Percentiles rank a stretch among this genome's conserved stretches.
Conservation (phyloP, 1,140 invertebrate species). For the Scaptomyza pallida region DNA sequence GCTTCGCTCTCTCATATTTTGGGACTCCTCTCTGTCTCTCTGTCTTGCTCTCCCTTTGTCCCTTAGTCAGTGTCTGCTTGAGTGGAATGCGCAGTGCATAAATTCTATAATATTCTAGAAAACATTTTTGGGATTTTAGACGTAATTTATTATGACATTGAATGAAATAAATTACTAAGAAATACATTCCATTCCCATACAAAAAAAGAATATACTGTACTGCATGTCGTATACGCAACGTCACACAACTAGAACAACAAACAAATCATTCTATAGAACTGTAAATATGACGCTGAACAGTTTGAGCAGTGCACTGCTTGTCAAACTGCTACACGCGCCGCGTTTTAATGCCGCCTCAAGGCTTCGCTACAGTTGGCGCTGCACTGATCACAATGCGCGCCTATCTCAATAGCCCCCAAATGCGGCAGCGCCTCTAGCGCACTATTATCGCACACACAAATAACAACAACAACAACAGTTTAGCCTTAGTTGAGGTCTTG, state of each 20-base stretch:
- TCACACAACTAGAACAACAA: not conserved
- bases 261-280: constrained; percentile 13
- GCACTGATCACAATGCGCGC: constrained; percentile 63
- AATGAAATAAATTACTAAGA: too few species aligned
- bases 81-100: constrained; percentile 4
- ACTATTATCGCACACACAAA: constrained; percentile 47
- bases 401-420: constrained; percentile 81
- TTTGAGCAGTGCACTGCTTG: constrained; percentile 31
- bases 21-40: too few species aligned
- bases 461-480: constrained; percentile 35
- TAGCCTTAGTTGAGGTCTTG: constrained; percentile 82
- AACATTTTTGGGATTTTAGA: too few species aligned
- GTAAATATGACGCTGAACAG: constrained; percentile 38
- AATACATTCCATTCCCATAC: too few species aligned
- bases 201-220: too few species aligned
- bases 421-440: constrained; percentile 57
- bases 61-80: not conserved
- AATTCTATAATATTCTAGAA: constrained; percentile 36
- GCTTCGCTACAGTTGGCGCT: constrained; percentile 61
- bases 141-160: too few species aligned
- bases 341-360: constrained; percentile 60
- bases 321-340: constrained; percentile 73
- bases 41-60: not conserved
- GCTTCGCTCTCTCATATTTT: too few species aligned
- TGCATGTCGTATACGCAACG: constrained; percentile 7